Evolutionary conservation across 1,140 invertebrate genomes (phyloP), one percentile per base, ranked within the genome.

Genomic region (Neuroterus valhalla): DNA sequence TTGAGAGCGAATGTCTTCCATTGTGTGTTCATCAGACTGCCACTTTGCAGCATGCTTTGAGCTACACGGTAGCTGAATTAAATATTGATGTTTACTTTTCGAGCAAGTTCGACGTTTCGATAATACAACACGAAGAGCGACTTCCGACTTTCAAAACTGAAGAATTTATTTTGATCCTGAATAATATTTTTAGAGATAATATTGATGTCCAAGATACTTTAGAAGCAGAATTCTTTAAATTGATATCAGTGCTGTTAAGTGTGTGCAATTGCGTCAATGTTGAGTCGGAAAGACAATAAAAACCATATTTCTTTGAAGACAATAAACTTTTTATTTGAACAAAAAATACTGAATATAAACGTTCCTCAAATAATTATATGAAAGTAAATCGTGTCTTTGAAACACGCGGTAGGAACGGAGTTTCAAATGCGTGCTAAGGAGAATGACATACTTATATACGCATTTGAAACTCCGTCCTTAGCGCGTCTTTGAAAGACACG

Each of bases 151-250:
- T 8, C 26, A 23, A 62, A 62, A 38, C 52, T 55, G 55, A 23
- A 62, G 15, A 62, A 62, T 31, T 62, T 4, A 62, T 62, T 62
- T 62, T 26, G 23, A 14, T 62, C 31, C 26, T 14, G 8, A 62
- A 62, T 26, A 31, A 62, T 62, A 62, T 62, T 62, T 62, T 62
- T 62, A 62, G 31, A 62, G 55, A 62, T 31, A 62, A 62, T 62
- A 62, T 62, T 62, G 26, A 62, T 62, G 26, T 14, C 26, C 15
- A 26, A 23, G n/a, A 62, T 23, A n/a, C 23, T 62, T 62, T 62
- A 23, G 26, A 31, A 62, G 26, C 14, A 62, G 55, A 6, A 55
- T 2, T 21, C 23, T 55, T 21, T 26, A 52, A 4, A 52, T 52
- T 19, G 21, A 21, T 23, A n/a, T 3, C 21, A 5, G 23, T 31